Evolutionary conservation across 2,888 invertebrate genomes (phyloP), one percentile per base, ranked within the genome.

Genomic region (Capitulum mitella): DNA sequence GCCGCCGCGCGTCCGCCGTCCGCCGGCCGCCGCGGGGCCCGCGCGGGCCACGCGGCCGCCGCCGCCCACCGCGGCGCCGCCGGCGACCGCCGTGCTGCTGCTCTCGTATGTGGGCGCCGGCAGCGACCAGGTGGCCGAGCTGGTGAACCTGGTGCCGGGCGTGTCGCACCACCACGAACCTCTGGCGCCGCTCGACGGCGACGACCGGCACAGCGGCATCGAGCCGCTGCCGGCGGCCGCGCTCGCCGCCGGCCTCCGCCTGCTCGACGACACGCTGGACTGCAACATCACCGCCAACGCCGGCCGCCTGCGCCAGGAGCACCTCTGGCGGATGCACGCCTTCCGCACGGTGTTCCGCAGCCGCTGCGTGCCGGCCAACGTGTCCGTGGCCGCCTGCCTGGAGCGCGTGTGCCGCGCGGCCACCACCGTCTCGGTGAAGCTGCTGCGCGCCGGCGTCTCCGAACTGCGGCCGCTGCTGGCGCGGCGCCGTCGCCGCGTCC

Each of bases 131-230:
- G 61, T 16, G 10, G 85, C 74, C 16, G 97, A 98, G 85, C 88
- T 97, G 19, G 87, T 96, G 74, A 97, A 96, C 86, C 94, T 92
- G 85, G 95, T 96, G 26, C 94, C 95, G 0, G 93, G 95, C 0
- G 92, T 96, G 0, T 95, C 94, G 1, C 37, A 37, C 37, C 64
- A 70, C 34, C 37, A 70, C 37, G 19, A 37, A 32, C 61, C 61
- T 3, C 61, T 61, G 61, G 29, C 32, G 32, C 32, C 61, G 32
- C 61, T 61, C 14, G 61, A 61, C 32, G 61, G 32, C n/a, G 61
- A 61, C 32, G 61, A 32, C 32, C 10, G 3, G 32, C 61, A 61
- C 61, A 61, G 61, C 61, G 61, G 61, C 61, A 32, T 32, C 32
- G 32, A 29, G 32, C 32, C 61, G 32, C 61, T 61, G 32, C 14